Evolutionary conservation across 2,113 vertebrate species (phyloP), one percentile per base, ranked within the genome.

Genomic region (Pheucticus melanocephalus): DNA sequence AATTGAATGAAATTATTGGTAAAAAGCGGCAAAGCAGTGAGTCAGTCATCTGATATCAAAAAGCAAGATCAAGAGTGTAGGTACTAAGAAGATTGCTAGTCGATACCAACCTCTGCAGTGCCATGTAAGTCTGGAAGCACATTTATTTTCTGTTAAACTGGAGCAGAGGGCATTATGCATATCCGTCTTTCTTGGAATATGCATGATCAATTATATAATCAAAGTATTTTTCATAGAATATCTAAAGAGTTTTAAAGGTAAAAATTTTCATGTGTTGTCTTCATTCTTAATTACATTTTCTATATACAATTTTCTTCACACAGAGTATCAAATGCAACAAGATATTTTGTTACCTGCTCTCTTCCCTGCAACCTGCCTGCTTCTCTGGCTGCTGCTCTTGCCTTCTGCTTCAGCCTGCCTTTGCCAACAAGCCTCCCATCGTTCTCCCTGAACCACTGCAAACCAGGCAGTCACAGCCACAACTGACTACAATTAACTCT

Each of bases 91-190:
- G 15, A 17, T 9, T 82, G 11, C 25, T 66, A 54, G 40, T n/a
- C 2, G 2, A 16, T 44, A 15, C 9, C 75, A 54, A 88, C 1
- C 1, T 63, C 75, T 51, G 9, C n/a, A 63, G 10, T 6, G 0
- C 22, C 4, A 5, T 44, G 24, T 3, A 65, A 39, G 16, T 47
- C 33, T 84, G 22, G 50, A 51, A 86, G 5, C 2, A 14, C 28
- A 30, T 47, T 77, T 86, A 19, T 53, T 83, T 80, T 80, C 63
- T 54, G 8, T 53, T 59, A 45, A 59, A 63, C 14, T 42, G 33
- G 54, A 42, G 37, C 8, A 56, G 61, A 72, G 51, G 5, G 6
- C 35, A 48, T 68, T n/a, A 37, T 51, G 35, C 31, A 90, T 69
- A 39, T 44, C 11, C 31, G 4, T 33, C 21, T 59, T 15, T 65